Percentiles rank a stretch among this genome's conserved stretches.
phyloP scores from a whole-genome alignment of 2,113 vertebrate species.

The Grammomys dolichurus region DNA sequence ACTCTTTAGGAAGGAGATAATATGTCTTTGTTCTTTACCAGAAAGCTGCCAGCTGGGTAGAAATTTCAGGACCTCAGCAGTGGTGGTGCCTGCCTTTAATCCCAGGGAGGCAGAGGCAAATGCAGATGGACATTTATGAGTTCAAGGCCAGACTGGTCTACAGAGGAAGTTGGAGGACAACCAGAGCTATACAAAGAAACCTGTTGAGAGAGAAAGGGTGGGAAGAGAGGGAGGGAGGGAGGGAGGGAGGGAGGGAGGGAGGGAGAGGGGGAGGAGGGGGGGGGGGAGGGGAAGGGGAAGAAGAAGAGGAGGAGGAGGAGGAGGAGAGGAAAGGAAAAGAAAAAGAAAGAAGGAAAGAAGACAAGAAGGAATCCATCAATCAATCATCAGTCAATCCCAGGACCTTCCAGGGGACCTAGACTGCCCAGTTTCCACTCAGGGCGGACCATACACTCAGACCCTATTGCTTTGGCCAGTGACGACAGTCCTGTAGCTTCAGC shows the following conservation, averaged over 20 bases:
- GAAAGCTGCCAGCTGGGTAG: neutral
- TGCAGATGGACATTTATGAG: neutral
- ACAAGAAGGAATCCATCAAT: neutral
- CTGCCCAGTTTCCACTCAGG: neutral
- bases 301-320: fast-evolving
- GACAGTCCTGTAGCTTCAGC: neutral
- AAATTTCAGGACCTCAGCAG: neutral
- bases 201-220: neutral
- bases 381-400: too few relatives aligned
- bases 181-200: neutral
- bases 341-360: neutral
- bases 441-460: neutral
- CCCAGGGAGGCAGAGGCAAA: neutral
- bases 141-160: neutral
- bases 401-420: neutral
- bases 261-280: too few relatives aligned
- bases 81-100: neutral
- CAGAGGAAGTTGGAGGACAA: neutral
- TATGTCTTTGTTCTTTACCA: neutral
- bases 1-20: neutral
- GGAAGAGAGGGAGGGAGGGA: fast-evolving
- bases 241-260: fast-evolving
- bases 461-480: neutral
- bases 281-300: too few relatives aligned
- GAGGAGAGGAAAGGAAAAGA: too few relatives aligned